phyloP scores from a whole-genome alignment of 37 sponge, comb jelly and placozoan genomes.

The Axinella damicornis region DNA sequence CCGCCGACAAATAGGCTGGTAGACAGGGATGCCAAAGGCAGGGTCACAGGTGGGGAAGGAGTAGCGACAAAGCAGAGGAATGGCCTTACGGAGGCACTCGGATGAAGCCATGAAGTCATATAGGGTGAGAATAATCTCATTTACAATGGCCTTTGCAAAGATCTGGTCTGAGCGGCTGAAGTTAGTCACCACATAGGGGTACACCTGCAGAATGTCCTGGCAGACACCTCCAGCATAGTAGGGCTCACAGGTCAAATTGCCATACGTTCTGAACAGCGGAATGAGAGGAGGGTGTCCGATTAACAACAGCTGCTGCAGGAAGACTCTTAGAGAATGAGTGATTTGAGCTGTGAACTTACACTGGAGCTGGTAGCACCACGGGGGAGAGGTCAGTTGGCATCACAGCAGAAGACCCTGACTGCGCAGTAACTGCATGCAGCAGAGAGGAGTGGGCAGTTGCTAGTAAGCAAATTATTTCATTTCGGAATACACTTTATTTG shows the following conservation, averaged over 20 bases:
- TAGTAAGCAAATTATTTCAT: no score
- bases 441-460: no score
- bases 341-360: no score
- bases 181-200: slow-evolving; percentile 32
- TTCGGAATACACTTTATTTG: no score
- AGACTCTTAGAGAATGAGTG: no score
- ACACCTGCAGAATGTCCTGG: neutral
- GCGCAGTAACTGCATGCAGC: no score
- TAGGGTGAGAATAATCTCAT: neutral
- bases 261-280: slow-evolving; percentile 40
- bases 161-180: slow-evolving; percentile 4
- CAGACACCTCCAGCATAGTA: slow-evolving; percentile 18
- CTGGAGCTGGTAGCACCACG: no score
- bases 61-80: slow-evolving; percentile 74
- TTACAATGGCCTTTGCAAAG: neutral
- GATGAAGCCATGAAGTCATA: neutral
- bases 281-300: neutral
- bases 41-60: slow-evolving; percentile 77
- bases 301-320: neutral
- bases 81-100: slow-evolving; percentile 26
- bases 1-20: slow-evolving; percentile 64
- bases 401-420: no score
- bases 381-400: no score
- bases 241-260: slow-evolving; percentile 57
- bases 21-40: slow-evolving; percentile 37